Conservation (phyloP, 2,797 vertebrate species). For the Acestrorhynchus altus region DNA sequence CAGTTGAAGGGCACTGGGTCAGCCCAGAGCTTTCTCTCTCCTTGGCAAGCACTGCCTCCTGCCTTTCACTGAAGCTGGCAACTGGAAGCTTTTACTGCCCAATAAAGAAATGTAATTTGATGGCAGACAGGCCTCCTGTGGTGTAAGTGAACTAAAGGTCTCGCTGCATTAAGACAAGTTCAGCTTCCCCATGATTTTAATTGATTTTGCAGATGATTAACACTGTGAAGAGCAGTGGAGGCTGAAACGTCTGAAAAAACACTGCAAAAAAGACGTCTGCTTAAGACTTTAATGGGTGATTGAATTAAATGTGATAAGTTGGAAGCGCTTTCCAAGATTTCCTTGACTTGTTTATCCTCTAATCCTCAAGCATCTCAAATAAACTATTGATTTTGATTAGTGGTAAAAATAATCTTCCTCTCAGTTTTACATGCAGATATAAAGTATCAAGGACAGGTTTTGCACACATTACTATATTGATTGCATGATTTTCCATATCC, state of each 20-base stretch:
- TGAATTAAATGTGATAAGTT: slow-evolving; percentile 53
- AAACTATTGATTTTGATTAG: neutral
- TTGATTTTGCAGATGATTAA: slow-evolving; percentile 68
- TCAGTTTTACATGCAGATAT: too few species aligned
- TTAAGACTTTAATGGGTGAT: slow-evolving; percentile 39
- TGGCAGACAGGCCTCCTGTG: slow-evolving; percentile 59
- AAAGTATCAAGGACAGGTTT: too few species aligned
- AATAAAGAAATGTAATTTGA: slow-evolving; percentile 55
- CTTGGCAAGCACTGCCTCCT: slow-evolving; percentile 29
- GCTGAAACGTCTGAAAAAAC: slow-evolving; percentile 33
- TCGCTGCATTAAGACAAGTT: slow-evolving; percentile 64
- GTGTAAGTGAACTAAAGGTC: slow-evolving; percentile 65
- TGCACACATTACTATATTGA: too few species aligned
- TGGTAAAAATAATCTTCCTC: neutral
- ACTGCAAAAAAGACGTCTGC: slow-evolving; percentile 21
- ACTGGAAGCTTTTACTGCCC: slow-evolving; percentile 62
- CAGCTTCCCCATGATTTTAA: slow-evolving; percentile 62
- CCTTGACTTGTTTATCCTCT: slow-evolving; percentile 42
- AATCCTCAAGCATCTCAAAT: slow-evolving; percentile 23
- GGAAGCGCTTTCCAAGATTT: slow-evolving; percentile 37
- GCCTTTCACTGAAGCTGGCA: slow-evolving; percentile 59
- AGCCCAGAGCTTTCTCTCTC: slow-evolving; percentile 44
- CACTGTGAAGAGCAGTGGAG: slow-evolving; percentile 38
- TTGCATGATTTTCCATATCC: too few species aligned
- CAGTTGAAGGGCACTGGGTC: slow-evolving; percentile 34